These are phyloP conservation scores for Pygoscelis antarcticus DNA, from an alignment of 2,113 vertebrate genomes.

Conservation along the genomic window DNA sequence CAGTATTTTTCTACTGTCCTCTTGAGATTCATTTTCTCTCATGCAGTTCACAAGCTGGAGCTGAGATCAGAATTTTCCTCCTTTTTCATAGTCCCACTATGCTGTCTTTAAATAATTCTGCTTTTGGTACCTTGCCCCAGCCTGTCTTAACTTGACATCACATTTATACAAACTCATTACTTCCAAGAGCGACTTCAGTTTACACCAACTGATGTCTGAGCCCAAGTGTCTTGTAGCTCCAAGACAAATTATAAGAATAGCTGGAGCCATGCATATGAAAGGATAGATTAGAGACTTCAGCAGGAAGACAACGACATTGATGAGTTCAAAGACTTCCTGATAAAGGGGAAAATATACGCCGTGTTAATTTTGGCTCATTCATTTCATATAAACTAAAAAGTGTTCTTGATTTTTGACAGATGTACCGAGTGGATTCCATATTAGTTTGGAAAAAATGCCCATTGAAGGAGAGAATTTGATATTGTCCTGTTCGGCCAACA, in stretches of 20 bases:
- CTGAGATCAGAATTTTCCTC: neutral
- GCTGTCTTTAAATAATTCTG: slow-evolving; percentile 10
- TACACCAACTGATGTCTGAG: neutral
- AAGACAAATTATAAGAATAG: neutral
- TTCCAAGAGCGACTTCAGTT: neutral
- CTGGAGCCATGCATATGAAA: neutral
- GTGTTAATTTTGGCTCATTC: neutral
- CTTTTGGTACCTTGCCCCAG: neutral
- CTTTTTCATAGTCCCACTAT: neutral
- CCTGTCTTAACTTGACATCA: neutral
- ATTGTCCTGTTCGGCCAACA: slow-evolving; percentile 89
- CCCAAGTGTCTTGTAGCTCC: neutral
- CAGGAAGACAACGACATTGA: neutral
- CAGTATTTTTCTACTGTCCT: neutral
- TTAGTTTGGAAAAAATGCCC: slow-evolving; percentile 80
- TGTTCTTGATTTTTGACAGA: slow-evolving; percentile 78
- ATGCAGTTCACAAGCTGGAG: neutral
- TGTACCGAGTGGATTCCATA: slow-evolving; percentile 84
- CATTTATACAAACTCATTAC: neutral
- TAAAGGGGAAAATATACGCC: neutral
- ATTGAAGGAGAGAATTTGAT: slow-evolving; percentile 87
- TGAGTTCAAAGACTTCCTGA: slow-evolving; percentile 18
- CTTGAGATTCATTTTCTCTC: neutral
- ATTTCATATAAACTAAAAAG: slow-evolving; percentile 15
- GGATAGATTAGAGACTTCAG: slow-evolving; percentile 3